These are phyloP conservation scores for Callocephalon fimbriatum DNA, from an alignment of 2,113 vertebrate genomes.

Conservation along the genomic window DNA sequence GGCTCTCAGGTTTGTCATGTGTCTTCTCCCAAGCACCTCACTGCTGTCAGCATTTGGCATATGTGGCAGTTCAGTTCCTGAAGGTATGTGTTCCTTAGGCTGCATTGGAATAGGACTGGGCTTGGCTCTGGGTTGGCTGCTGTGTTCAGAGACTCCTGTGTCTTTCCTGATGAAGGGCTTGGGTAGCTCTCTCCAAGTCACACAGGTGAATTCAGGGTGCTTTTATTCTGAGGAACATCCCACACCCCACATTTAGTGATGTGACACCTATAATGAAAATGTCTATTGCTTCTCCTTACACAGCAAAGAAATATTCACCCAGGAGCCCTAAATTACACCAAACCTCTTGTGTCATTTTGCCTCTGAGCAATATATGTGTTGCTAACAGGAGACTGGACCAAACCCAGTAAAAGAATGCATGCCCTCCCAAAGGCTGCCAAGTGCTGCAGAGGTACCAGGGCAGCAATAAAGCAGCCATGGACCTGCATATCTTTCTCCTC, in stretches of 20 bases:
- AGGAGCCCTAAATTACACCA: background rate
- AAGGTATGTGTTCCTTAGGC: background rate
- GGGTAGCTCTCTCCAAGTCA: background rate
- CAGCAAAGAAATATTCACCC: rapidly evolving
- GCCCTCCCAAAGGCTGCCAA: background rate
- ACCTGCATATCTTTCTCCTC: background rate
- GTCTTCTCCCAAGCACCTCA: background rate
- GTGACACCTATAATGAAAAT: background rate
- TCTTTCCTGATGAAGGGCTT: background rate
- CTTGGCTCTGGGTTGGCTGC: background rate
- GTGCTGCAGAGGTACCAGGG: background rate
- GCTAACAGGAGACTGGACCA: background rate
- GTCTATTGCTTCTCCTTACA: background rate
- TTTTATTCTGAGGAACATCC: background rate
- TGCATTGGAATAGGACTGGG: background rate
- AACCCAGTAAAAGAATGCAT: background rate
- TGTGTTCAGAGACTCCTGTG: rapidly evolving
- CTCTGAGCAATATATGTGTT: background rate
- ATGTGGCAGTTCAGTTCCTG: background rate
- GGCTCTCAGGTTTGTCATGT: background rate
- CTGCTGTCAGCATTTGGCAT: background rate
- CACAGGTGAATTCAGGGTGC: background rate
- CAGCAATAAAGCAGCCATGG: background rate
- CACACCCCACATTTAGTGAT: background rate
- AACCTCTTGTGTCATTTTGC: background rate